Base-by-base conservation (phyloP, 1,140 invertebrate genomes). In the Platyscapa corneri region DNA sequence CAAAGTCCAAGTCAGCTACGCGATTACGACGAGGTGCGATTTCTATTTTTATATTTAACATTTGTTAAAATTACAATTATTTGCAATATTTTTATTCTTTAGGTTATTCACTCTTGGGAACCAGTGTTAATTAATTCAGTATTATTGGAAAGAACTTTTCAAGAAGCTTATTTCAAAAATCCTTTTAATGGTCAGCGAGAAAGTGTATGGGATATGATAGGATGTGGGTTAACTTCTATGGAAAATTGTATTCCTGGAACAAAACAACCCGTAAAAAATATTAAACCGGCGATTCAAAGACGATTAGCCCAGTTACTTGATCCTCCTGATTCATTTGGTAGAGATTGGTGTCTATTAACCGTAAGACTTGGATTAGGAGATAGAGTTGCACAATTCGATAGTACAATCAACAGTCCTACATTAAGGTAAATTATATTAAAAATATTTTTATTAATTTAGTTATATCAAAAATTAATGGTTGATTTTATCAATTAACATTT, bases 321-420 rank as follows among this genome's bases (percentile, higher is more conserved):
- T 93, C 96, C 96, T 1, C 95, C 96, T 14, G 96, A 97, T 90
- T 94, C 95, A 5, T 95, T 97, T 89, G 97, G 97, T 20, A 94
- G 95, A 86, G 97, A 98, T 90, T 97, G 97, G 97, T 97, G 96
- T 90, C 93, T 98, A 82, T 91, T 98, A 46, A 97, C 97, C 8
- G 95, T 97, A 1, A 94, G 95, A 85, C 91, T 97, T 46, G 96
- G 96, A 37, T 92, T 93, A 46, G 92, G 91, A 10, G 93, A 93
- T 88, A 90, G 90, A 34, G 93, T 93, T 14, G 93, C 91, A 20
- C 92, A 93, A 81, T 87, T 93, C 60, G 93, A 93, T 74, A 93
- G 90, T 72, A 91, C 89, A 83, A 89, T 93, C 12, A 90, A 90
- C 74, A 93, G 92, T 88, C 92, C 92, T 72, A 93, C 92, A 16